Evolutionary conservation across 2,113 vertebrate genomes (phyloP), one percentile per base, ranked within the genome.

Genomic region (Scortum barcoo): DNA sequence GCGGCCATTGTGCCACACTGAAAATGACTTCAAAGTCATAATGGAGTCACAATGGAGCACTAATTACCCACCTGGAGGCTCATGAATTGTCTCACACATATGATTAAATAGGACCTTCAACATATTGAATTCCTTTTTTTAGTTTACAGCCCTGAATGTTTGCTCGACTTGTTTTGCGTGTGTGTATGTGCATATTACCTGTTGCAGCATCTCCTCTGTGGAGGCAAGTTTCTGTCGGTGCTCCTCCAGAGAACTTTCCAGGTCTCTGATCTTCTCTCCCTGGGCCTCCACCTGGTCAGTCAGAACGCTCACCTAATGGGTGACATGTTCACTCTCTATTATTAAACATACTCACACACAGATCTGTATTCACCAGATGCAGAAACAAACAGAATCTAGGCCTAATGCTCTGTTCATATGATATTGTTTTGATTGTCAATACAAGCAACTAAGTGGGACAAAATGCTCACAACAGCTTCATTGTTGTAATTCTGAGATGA

Each of bases 241-340:
- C 8, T 97, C 97, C 90, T 98, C 97, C 63, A 99, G 95, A 88
- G 97, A 98, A 78, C 95, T 96, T 91, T 99, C 98, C 7, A 99
- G 92, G 89, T 99, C 98, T 88, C 97, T 93, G 89, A 99, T 99
- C 95, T 99, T 99, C 93, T 99, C 98, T 78, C 98, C 98, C 90
- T 99, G 98, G 4, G 97, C 98, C 93, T 99, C 98, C 86, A 99
- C 98, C 93, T 99, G 98, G 93, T 99, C 98, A 5, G 98, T 99
- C 89, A 99, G 96, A 68, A 99, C 97, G 54, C 98, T 99, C 93
- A 99, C 98, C 98, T 99, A 61, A 73, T 80, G 83, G 81, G 78
- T 28, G 86, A 93, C 86, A 93, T 28, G 74, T 54, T 78, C 44
- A 74, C 16, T 33, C 5, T 50, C 2, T 17, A 5, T 75, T 4